Evolutionary conservation across 2,888 invertebrate species (phyloP), one percentile per base, ranked within the genome.

Genomic region (Fissipunctia ypsillon): DNA sequence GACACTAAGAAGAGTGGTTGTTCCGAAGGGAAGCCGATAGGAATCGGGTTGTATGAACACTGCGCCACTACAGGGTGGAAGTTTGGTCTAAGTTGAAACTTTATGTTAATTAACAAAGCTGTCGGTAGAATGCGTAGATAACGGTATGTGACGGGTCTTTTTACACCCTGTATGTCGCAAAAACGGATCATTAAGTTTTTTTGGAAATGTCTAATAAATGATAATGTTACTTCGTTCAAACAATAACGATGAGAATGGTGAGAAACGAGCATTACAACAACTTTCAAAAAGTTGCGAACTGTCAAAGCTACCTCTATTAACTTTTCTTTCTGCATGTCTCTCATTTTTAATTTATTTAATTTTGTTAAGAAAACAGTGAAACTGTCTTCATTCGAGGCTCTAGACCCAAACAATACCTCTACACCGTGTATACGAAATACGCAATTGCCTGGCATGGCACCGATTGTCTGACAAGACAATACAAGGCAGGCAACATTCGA

Each of bases 391-490:
- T 43, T 19, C 14, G 43, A 38, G 35, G 19, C 22, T 7, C 16
- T 54, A 31, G 16, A 50, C 22, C 9, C 3, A 41, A 66, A 77
- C 69, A 69, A 77, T 77, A 61, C 69, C 9, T 48, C 16, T 14
- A 65, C 59, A 68, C 35, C 45, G 22, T 63, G 52, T 65, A 45
- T 45, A 45, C 16, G 22, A 70, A 67, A 56, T 35, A 63, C 56
- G 14, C 64, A 52, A 52, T 52, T 25, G 6, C 19, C 61, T 78
- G 48, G 31, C 73, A 68, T 78, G 48, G 31, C 73, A 68, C 64
- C 60, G 38, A 64, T 63, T 64, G 52, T 16, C 57, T 64, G 69
- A 74, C 82, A 83, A 82, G 81, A 85, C 83, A 82, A 80, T 77
- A 43, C 16, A 56, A 64, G 68, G 57, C 60, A 66, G 67, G 77